These are phyloP conservation scores for Gryllus longicercus DNA, from an alignment of 2,888 invertebrate genomes.

Conservation along the genomic window DNA sequence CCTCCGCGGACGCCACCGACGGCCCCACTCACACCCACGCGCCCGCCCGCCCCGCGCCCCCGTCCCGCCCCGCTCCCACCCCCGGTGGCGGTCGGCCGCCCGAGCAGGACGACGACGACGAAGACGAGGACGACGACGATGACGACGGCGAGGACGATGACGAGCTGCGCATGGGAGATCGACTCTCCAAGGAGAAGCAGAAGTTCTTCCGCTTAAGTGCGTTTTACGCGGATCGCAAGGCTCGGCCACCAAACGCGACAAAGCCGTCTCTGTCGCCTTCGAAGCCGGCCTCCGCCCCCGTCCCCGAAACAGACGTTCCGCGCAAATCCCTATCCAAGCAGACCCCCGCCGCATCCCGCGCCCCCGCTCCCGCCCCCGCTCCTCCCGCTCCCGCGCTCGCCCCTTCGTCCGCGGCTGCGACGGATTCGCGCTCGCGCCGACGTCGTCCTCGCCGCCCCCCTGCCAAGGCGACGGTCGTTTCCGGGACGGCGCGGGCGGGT, in stretches of 20 bases:
- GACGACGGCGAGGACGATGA: neutral
- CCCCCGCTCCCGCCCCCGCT: neutral
- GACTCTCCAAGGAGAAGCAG: constrained; percentile 82
- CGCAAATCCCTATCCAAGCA: neutral
- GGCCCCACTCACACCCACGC: constrained; percentile 38
- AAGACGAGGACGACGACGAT: neutral
- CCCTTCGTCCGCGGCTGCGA: constrained; percentile 33
- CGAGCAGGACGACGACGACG: neutral
- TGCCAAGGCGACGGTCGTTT: constrained; percentile 34
- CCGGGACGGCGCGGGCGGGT: neutral
- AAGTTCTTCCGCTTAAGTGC: constrained; percentile 80
- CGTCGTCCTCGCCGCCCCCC: constrained; percentile 25
- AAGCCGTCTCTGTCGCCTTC: neutral
- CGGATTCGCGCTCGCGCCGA: neutral
- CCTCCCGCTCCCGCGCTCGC: constrained; percentile 28
- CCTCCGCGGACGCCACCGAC: constrained; percentile 35
- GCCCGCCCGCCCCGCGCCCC: neutral
- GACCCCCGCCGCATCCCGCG: neutral
- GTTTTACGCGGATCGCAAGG: constrained; percentile 63
- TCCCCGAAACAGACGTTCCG: constrained; percentile 4
- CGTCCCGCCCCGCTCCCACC: neutral
- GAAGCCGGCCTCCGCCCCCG: neutral
- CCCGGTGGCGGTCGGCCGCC: neutral
- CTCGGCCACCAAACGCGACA: constrained; percentile 38
- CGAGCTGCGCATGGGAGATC: constrained; percentile 51